Evolutionary conservation across 2,113 vertebrate genomes (phyloP).

Genomic region (Megaptera novaeangliae): DNA sequence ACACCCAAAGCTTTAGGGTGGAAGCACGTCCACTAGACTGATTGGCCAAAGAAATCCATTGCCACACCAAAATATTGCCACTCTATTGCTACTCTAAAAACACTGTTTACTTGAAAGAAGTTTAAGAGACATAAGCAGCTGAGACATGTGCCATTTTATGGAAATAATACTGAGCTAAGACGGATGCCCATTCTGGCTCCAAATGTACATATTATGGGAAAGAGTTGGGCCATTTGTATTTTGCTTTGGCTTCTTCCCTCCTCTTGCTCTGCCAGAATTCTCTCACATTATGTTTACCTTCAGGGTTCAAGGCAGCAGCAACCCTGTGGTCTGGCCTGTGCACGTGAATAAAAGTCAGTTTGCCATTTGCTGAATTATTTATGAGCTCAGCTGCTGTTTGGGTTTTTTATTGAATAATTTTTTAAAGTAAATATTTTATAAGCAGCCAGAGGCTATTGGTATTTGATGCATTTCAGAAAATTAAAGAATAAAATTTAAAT

Average conservation of each 20-base stretch:
- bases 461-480: slow-evolving; percentile 56
- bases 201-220: neutral
- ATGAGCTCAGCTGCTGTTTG: slow-evolving; percentile 65
- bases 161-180: neutral
- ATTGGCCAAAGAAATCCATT: neutral
- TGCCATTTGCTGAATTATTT: slow-evolving; percentile 65
- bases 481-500: slow-evolving; percentile 55
- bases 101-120: neutral
- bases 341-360: slow-evolving; percentile 25
- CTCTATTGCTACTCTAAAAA: neutral
- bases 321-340: neutral
- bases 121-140: neutral
- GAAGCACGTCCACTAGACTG: neutral
- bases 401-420: slow-evolving; percentile 59
- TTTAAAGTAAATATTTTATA: slow-evolving; percentile 69
- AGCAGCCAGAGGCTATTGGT: slow-evolving; percentile 58
- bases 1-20: neutral
- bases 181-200: neutral
- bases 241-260: neutral
- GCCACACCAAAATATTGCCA: neutral
- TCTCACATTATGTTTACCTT: neutral
- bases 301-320: neutral
- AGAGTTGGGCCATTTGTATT: neutral
- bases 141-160: neutral
- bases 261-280: neutral